phyloP scores from a whole-genome alignment of 2,113 vertebrate genomes.

The Gasterosteus nipponicus region DNA sequence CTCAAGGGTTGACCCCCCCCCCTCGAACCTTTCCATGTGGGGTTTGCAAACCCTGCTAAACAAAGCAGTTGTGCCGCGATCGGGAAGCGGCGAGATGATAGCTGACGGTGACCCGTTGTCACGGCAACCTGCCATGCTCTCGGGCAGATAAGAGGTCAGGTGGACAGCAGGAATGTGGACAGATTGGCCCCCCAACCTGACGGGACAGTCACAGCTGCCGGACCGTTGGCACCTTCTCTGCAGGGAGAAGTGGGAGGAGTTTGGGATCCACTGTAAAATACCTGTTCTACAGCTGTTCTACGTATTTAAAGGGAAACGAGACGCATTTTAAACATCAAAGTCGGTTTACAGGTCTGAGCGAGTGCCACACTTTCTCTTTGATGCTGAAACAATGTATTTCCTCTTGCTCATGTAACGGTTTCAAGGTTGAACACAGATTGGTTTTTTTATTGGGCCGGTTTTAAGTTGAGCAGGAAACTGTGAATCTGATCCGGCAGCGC shows the following conservation, averaged over 20 bases:
- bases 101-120: constrained; percentile 47
- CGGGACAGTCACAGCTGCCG: constrained; percentile 4
- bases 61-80: constrained; percentile 27
- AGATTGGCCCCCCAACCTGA: neutral
- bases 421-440: neutral
- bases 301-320: neutral
- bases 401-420: neutral
- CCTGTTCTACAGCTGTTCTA: neutral
- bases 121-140: constrained; percentile 44
- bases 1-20: neutral
- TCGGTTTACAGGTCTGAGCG: neutral
- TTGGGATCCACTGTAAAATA: neutral
- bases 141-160: constrained; percentile 52
- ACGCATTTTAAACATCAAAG: neutral
- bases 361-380: neutral
- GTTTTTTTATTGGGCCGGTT: neutral
- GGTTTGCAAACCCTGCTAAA: constrained; percentile 25
- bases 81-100: constrained; percentile 26
- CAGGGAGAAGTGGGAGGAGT: neutral
- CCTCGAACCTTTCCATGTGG: neutral
- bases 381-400: neutral
- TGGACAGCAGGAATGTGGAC: constrained; percentile 7
- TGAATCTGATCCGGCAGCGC: neutral
- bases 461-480: neutral
- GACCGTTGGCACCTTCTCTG: constrained; percentile 3